Conservation (phyloP, 2,113 vertebrate species). For the Oryzias woworae region DNA sequence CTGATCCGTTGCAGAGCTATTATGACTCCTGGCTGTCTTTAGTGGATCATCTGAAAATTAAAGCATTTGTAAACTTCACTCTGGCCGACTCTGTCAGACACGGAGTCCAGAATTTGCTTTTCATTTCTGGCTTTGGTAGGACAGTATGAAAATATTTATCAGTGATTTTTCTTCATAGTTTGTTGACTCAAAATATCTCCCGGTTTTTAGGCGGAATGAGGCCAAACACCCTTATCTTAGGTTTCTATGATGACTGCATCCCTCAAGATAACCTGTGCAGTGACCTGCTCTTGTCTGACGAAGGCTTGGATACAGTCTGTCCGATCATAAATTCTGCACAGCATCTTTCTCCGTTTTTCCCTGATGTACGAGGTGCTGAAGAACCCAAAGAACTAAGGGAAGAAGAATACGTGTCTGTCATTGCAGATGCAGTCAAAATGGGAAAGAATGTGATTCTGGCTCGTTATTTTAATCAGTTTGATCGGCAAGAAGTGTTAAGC, state of each 20-base stretch:
- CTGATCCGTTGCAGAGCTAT: slow-evolving; percentile 79
- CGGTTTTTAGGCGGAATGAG: slow-evolving; percentile 80
- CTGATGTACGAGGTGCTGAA: slow-evolving; percentile 60
- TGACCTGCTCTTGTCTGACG: slow-evolving; percentile 53
- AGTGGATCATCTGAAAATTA: slow-evolving; percentile 86
- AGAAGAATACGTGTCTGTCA: slow-evolving; percentile 80
- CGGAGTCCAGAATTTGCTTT: slow-evolving; percentile 85
- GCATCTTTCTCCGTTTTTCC: slow-evolving; percentile 61
- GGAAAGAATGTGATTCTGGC: slow-evolving; percentile 84
- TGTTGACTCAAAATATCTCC: neutral
- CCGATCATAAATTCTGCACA: slow-evolving; percentile 41
- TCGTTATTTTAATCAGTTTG: slow-evolving; percentile 73
- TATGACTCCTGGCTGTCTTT: slow-evolving; percentile 85
- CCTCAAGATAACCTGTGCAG: slow-evolving; percentile 78
- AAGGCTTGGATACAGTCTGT: slow-evolving; percentile 50
- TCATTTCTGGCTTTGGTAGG: slow-evolving; percentile 87
- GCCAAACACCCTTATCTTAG: slow-evolving; percentile 83
- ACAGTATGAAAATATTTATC: neutral
- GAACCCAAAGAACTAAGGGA: slow-evolving; percentile 69
- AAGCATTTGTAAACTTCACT: slow-evolving; percentile 87
- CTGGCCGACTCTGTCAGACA: slow-evolving; percentile 79
- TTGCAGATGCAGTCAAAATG: slow-evolving; percentile 85
- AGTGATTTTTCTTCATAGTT: too few relatives aligned
- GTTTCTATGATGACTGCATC: slow-evolving; percentile 81
- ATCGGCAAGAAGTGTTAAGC: slow-evolving; percentile 51